These are phyloP conservation scores for Cricetomys ansorgei DNA, from an alignment of 2,113 vertebrate genomes.

Conservation along the genomic window DNA sequence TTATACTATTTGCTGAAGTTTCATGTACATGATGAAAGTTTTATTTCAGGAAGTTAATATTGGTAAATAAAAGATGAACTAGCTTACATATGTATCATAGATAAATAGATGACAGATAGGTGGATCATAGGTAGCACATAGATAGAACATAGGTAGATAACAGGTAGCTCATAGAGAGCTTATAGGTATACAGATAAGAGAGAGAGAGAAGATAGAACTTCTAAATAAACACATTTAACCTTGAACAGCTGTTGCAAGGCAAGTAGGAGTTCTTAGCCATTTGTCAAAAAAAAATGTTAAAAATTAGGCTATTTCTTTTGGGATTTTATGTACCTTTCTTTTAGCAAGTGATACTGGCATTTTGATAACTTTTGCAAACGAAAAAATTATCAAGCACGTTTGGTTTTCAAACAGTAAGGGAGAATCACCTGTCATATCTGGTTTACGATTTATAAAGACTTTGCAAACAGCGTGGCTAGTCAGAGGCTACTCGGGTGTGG, in stretches of 20 bases:
- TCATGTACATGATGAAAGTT: neutral
- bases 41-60: slow-evolving; percentile 40
- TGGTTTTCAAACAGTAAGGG: slow-evolving; percentile 45
- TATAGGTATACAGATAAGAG: neutral
- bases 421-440: slow-evolving; percentile 78
- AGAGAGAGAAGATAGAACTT: neutral
- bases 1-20: slow-evolving; percentile 28
- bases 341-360: slow-evolving; percentile 60
- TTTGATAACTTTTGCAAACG: slow-evolving; percentile 60
- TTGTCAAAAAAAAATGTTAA: slow-evolving; percentile 15
- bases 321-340: neutral
- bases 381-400: slow-evolving; percentile 71
- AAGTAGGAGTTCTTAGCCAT: neutral
- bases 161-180: neutral
- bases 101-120: neutral
- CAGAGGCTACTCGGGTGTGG: too few species aligned
- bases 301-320: slow-evolving; percentile 24
- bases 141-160: too few species aligned
- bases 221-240: slow-evolving; percentile 64
- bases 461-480: slow-evolving; percentile 80
- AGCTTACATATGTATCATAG: neutral
- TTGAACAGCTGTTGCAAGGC: slow-evolving; percentile 26
- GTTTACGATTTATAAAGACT: slow-evolving; percentile 73
- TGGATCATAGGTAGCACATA: neutral
- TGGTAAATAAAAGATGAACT: neutral